Conservation (phyloP, 2,113 vertebrate species). For the Laticauda laticaudata region DNA sequence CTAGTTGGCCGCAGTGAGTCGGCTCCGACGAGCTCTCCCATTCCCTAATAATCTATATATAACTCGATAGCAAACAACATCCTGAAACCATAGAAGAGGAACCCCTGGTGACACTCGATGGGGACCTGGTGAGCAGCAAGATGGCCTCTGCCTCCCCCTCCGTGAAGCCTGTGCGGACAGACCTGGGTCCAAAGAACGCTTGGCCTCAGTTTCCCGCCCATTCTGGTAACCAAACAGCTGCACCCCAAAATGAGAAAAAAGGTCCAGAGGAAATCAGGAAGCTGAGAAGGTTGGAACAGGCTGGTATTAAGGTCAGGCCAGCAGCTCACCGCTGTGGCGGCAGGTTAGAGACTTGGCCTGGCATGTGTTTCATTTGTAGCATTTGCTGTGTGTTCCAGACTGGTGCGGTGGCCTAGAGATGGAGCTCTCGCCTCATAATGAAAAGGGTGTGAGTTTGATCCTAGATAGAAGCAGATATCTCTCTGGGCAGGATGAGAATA, state of each 20-base stretch:
- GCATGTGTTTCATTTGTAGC: constrained; percentile 51
- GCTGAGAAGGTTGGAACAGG: constrained; percentile 81
- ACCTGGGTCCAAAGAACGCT: constrained; percentile 53
- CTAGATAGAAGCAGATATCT: no score
- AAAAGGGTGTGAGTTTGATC: no score
- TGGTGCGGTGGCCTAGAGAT: no score
- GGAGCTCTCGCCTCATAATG: no score
- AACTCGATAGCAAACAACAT: constrained; percentile 72
- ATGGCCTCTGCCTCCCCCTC: constrained; percentile 32
- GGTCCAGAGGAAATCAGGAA: constrained; percentile 74
- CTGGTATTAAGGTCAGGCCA: constrained; percentile 89
- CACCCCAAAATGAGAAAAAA: constrained; percentile 59
- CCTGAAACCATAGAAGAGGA: constrained; percentile 79
- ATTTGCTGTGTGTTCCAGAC: constrained; percentile 30
- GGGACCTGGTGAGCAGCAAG: constrained; percentile 27
- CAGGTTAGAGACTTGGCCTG: constrained; percentile 82
- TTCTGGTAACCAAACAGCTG: constrained; percentile 40
- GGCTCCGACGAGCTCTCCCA: no score
- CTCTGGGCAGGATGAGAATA: no score
- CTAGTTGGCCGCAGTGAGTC: no score
- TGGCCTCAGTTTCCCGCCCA: constrained; percentile 46
- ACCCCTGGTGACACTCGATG: constrained; percentile 55
- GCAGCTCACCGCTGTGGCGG: constrained; percentile 85
- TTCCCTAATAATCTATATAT: constrained; percentile 39
- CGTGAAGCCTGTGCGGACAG: constrained; percentile 38